A percentile compares a stretch with the other conserved stretches of the same genome.
These are phyloP conservation scores for Hypercompe scribonia DNA, from an alignment of 2,888 invertebrate species.

Conservation along the genomic window DNA sequence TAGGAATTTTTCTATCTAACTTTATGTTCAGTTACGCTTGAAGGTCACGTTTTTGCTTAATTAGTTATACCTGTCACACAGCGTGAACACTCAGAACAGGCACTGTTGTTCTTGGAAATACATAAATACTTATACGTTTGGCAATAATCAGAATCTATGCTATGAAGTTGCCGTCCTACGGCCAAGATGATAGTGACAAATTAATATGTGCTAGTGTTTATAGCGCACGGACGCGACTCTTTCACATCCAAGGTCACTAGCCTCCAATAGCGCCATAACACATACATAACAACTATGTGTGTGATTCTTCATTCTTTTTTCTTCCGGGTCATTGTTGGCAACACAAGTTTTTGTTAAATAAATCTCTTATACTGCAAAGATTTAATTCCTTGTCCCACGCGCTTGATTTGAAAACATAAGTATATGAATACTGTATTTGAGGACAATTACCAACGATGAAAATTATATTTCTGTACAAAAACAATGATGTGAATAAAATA, in stretches of 20 bases:
- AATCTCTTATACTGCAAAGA: neutral
- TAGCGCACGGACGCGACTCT: neutral
- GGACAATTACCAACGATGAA: neutral
- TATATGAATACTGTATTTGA: neutral
- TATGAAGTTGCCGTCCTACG: neutral
- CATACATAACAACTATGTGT: neutral
- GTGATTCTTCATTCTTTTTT: neutral
- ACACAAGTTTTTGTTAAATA: neutral
- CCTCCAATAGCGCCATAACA: neutral
- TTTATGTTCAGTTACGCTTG: conserved; percentile 6
- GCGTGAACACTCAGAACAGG: conserved; percentile 1
- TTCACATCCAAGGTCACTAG: neutral
- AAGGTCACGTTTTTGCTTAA: conserved; percentile 14
- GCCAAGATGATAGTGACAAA: neutral
- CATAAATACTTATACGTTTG: neutral
- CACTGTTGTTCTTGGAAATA: conserved; percentile 10
- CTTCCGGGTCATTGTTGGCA: neutral
- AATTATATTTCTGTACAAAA: neutral
- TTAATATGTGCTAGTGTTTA: neutral
- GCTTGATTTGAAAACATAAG: neutral
- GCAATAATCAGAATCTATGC: neutral
- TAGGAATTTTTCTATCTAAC: neutral
- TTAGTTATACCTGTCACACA: conserved; percentile 6
- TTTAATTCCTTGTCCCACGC: neutral
- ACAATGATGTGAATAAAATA: neutral